Percentiles rank a stretch among this genome's conserved stretches.
Evolutionary conservation across 1,140 invertebrate genomes (phyloP).

Genomic region (Euwallacea similis): DNA sequence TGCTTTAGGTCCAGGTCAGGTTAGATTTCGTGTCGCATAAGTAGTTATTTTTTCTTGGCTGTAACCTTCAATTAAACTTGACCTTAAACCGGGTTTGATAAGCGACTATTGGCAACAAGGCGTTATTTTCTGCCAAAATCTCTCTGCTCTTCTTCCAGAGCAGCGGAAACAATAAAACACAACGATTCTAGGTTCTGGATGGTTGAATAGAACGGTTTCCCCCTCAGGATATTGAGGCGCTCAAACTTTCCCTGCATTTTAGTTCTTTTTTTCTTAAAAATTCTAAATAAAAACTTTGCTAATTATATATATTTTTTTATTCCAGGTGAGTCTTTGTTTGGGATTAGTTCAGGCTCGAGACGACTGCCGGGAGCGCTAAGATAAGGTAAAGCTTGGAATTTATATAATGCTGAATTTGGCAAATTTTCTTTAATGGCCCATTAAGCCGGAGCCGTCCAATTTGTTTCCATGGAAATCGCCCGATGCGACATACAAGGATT

Average conservation of each 20-base stretch:
- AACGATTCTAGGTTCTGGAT: background rate
- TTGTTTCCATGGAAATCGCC: background rate
- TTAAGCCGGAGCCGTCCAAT: slow-evolving; percentile 45
- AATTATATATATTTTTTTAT: slow-evolving; percentile 29
- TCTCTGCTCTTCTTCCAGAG: background rate
- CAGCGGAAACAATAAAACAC: background rate
- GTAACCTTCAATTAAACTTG: background rate
- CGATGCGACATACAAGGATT: too few relatives aligned
- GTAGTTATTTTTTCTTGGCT: background rate
- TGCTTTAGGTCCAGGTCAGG: background rate
- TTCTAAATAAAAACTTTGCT: too few relatives aligned
- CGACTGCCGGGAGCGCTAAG: slow-evolving; percentile 41
- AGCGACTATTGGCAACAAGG: background rate
- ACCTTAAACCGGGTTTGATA: background rate
- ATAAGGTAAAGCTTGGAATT: slow-evolving; percentile 54
- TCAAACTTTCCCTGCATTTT: too few relatives aligned
- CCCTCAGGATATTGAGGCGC: background rate
- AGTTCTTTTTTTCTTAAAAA: too few relatives aligned
- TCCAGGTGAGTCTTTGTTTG: slow-evolving; percentile 39
- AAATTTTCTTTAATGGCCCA: slow-evolving; percentile 53
- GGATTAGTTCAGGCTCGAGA: background rate
- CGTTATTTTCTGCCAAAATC: background rate
- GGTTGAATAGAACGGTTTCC: background rate
- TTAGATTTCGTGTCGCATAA: background rate
- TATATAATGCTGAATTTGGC: slow-evolving; percentile 51